Evolutionary conservation across 2,888 invertebrate genomes (phyloP), one percentile per base, ranked within the genome.

Genomic region (Axea sp.): DNA sequence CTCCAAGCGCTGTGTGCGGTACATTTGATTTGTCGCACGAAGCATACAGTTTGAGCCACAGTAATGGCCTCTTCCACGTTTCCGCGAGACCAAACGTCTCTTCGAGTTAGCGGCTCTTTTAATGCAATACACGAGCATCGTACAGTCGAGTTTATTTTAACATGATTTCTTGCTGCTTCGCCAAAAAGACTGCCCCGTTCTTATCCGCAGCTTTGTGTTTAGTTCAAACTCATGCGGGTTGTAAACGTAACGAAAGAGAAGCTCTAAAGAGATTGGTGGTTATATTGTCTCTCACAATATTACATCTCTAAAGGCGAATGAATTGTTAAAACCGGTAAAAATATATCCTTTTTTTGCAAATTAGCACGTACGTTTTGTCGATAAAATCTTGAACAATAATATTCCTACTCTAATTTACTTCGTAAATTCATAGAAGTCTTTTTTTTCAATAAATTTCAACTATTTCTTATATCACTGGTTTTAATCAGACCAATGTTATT

Each of bases 11-110:
- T 73, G 76, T 75, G 80, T 78, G 78, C 77, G 76, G 81, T 76
- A 82, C 79, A 84, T 83, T 83, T 84, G 84, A 84, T 84, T 84
- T 83, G 84, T 83, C 81, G 82, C 80, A 67, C 67, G 76, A 76
- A 73, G 75, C 79, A 73, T 77, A 79, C 76, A 78, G 77, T 80
- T 81, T 82, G 81, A 82, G 79, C 78, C 79, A 81, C 80, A 79
- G 79, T 83, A 83, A 84, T 82, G 75, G 81, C 78, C 74, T 78
- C 78, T 76, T 79, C 72, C 80, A 76, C 76, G 77, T 82, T 80
- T 80, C 72, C 80, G 74, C 78, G 78, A 76, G 77, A 74, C 76
- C 80, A 78, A 77, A 76, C 80, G 77, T 81, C 80, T 77, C 78
- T 76, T 75, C 76, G 77, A 78, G 77, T 82, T 82, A 79, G 77